Conservation (phyloP, 2,113 vertebrate species). For the Rattus rattus region DNA sequence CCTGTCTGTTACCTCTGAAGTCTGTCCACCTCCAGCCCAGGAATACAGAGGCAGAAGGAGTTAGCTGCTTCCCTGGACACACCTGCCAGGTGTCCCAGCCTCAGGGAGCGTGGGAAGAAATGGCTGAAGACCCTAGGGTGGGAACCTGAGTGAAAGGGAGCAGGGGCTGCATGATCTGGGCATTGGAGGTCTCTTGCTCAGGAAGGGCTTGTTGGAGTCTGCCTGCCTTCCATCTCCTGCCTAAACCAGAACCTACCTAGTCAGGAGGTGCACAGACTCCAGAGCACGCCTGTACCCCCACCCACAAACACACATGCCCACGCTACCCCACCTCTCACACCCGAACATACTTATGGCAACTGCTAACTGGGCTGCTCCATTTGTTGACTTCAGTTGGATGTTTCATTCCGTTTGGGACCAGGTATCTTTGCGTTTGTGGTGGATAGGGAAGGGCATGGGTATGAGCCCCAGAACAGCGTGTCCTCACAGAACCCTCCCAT, state of each 20-base stretch:
- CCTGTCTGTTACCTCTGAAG: neutral
- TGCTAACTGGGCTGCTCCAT: neutral
- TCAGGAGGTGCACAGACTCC: neutral
- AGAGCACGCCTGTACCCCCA: neutral
- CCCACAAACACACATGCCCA: too few species aligned
- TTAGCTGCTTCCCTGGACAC: neutral
- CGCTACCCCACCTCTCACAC: neutral
- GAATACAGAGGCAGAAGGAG: neutral
- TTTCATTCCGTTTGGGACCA: constrained; percentile 23
- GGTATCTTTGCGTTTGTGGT: neutral
- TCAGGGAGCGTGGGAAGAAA: neutral
- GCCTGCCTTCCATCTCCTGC: neutral
- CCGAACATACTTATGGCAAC: neutral
- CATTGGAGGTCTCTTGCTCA: neutral
- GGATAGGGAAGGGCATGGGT: neutral
- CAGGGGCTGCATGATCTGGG: neutral
- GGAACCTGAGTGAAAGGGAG: neutral
- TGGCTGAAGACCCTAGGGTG: neutral
- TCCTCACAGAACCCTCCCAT: neutral
- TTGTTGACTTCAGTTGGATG: constrained; percentile 39
- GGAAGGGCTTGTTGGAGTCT: neutral
- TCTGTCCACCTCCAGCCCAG: neutral
- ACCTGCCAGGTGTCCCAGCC: neutral
- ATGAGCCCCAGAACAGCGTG: neutral
- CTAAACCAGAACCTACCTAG: neutral